phyloP scores from a whole-genome alignment of 2,797 vertebrate species.

The Yasuhikotakia modesta region DNA sequence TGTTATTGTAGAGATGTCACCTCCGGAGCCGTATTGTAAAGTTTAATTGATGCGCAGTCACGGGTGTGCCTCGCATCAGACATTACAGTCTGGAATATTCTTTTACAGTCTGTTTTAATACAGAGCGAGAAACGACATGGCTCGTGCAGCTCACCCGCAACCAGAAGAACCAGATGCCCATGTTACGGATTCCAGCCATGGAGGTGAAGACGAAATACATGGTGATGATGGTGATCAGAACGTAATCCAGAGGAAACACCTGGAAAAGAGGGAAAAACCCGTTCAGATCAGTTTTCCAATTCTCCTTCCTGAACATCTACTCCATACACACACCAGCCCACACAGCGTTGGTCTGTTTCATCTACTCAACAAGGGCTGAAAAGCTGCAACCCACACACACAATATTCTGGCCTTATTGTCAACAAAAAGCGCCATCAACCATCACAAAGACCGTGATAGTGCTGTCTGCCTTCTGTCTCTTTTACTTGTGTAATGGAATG shows the following conservation, averaged over 20 bases:
- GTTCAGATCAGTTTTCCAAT: conserved; percentile 34
- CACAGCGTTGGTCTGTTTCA: background rate
- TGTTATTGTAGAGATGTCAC: too few species aligned
- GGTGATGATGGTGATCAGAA: conserved; percentile 94
- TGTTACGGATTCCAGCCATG: conserved; percentile 97
- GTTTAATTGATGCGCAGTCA: background rate
- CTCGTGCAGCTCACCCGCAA: conserved; percentile 81
- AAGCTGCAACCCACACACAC: conserved; percentile 11
- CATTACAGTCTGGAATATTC: background rate
- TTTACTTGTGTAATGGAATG: conserved; percentile 35
- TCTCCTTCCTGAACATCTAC: background rate
- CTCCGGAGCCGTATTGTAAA: background rate
- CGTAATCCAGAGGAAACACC: conserved; percentile 97
- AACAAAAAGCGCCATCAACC: conserved; percentile 26
- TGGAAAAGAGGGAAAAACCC: conserved; percentile 62
- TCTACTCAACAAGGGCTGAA: conserved; percentile 5
- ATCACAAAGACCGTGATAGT: conserved; percentile 11
- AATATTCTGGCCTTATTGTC: conserved; percentile 40
- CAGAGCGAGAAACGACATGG: background rate
- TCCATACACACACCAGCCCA: background rate
- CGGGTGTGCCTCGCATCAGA: background rate
- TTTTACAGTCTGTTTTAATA: background rate
- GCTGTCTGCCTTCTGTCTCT: background rate
- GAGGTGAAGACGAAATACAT: conserved; percentile 98
- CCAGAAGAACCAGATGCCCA: conserved; percentile 99